A percentile compares a stretch with the other conserved stretches of the same genome.
Conservation (phyloP, 2,888 invertebrate genomes). For the Incurvaria masculella region DNA sequence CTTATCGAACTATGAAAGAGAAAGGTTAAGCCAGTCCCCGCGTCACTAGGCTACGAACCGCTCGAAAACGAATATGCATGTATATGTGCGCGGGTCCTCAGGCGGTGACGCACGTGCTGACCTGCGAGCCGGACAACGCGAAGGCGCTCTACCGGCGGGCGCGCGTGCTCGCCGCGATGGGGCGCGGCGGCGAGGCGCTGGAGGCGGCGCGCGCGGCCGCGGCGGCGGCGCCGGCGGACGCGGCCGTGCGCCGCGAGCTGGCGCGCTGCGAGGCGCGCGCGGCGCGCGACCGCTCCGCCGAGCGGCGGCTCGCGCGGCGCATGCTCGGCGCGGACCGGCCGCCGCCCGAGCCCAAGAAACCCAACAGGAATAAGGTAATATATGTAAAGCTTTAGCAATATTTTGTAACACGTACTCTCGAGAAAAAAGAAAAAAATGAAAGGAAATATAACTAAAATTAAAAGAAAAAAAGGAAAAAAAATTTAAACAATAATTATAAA, state of each 20-base stretch:
- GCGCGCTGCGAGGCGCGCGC: slow-evolving; percentile 33
- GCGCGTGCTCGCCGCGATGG: slow-evolving; percentile 44
- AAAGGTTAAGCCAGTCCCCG: no score
- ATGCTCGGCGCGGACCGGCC: slow-evolving; percentile 33
- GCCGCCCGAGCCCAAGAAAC: slow-evolving; percentile 33
- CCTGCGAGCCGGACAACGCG: slow-evolving; percentile 82
- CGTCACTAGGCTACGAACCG: no score
- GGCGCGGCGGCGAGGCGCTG: slow-evolving; percentile 68
- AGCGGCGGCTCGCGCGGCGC: slow-evolving; percentile 48
- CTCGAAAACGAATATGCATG: no score
- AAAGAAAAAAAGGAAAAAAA: no score
- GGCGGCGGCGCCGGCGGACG: slow-evolving; percentile 38
- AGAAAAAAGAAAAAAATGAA: no score
- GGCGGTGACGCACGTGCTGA: slow-evolving; percentile 79
- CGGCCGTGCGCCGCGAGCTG: slow-evolving; percentile 39
- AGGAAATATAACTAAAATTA: no score
- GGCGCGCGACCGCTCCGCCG: slow-evolving; percentile 45
- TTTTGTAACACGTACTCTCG: no score
- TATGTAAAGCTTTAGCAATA: no score
- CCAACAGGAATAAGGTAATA: slow-evolving; percentile 35
- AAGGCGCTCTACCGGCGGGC: slow-evolving; percentile 86
- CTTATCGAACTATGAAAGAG: no score
- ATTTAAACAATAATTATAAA: no score
- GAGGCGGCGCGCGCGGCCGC: slow-evolving; percentile 47
- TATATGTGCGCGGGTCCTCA: slow-evolving; percentile 23